phyloP scores from a whole-genome alignment of 2,113 vertebrate genomes.

The Austrofundulus limnaeus region DNA sequence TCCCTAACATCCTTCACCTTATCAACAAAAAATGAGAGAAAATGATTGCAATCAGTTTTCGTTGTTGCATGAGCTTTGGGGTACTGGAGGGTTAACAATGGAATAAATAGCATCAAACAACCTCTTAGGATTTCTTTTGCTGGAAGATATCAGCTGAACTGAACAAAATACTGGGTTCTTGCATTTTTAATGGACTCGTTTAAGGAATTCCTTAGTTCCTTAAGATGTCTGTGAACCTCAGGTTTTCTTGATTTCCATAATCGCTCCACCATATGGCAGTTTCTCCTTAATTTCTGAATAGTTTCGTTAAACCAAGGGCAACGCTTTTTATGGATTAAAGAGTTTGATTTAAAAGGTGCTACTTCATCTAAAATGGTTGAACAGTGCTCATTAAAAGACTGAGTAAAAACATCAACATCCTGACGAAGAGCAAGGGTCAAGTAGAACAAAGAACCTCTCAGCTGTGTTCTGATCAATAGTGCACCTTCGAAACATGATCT shows the following conservation, averaged over 20 bases:
- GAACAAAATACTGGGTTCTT: neutral
- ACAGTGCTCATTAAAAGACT: neutral
- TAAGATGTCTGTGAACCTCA: neutral
- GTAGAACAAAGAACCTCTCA: neutral
- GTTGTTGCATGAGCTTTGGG: neutral
- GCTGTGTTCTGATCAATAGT: neutral
- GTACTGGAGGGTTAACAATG: neutral
- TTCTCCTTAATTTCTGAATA: neutral
- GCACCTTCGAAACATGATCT: neutral
- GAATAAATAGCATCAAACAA: neutral
- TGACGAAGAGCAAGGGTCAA: neutral
- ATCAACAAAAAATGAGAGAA: neutral
- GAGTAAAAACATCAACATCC: neutral
- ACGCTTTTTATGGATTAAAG: neutral
- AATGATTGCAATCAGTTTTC: neutral
- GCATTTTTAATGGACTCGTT: neutral
- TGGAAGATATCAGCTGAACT: neutral
- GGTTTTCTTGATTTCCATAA: too few relatives aligned
- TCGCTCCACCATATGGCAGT: too few relatives aligned
- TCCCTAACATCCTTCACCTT: neutral
- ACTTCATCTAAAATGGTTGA: neutral
- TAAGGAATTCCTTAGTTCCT: neutral
- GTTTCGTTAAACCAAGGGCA: neutral
- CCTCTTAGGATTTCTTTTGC: neutral
- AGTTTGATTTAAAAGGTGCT: neutral